A percentile compares a stretch with the other conserved stretches of the same genome.
phyloP scores from a whole-genome alignment of 2,797 vertebrate genomes.

The Syngnathus rostellatus region DNA sequence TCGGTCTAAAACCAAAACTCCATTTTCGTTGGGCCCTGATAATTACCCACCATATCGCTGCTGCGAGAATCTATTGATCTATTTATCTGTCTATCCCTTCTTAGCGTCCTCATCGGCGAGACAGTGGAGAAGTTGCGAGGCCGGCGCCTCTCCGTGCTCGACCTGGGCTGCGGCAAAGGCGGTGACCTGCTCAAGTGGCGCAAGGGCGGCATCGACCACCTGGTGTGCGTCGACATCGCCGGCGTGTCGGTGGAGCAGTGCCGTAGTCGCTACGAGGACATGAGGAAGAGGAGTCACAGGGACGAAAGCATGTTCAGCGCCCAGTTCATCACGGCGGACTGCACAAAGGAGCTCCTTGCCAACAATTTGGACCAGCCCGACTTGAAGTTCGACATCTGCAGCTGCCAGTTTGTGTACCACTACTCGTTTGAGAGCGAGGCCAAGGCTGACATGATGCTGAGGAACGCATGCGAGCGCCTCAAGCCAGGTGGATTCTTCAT shows the following conservation, averaged over 20 bases:
- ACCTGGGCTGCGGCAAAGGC: conserved; percentile 96
- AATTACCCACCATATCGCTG: not conserved
- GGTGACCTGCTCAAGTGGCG: conserved; percentile 96
- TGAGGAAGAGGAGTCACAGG: conserved; percentile 73
- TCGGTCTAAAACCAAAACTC: no score
- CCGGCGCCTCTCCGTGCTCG: conserved; percentile 76
- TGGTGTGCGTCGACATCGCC: conserved; percentile 96
- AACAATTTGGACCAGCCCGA: conserved; percentile 74
- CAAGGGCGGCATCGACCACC: conserved; percentile 81
- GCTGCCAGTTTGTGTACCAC: conserved; percentile 95
- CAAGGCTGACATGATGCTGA: conserved; percentile 91
- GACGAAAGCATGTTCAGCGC: conserved; percentile 79
- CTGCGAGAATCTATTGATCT: not conserved
- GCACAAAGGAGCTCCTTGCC: conserved; percentile 81
- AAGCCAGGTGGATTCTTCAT: conserved; percentile 90
- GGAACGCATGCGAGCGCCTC: conserved; percentile 87
- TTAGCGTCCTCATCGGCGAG: conserved; percentile 76
- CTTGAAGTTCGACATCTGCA: conserved; percentile 84
- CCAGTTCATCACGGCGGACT: conserved; percentile 92
- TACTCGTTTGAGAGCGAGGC: conserved; percentile 90
- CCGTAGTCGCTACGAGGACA: conserved; percentile 82
- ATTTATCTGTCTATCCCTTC: not conserved
- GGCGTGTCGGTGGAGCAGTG: conserved; percentile 90
- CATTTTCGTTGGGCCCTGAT: no score
- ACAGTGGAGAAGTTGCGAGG: conserved; percentile 75